Evolutionary conservation across 1,140 invertebrate genomes (phyloP).

Genomic region (Paraescarpia echinospica): DNA sequence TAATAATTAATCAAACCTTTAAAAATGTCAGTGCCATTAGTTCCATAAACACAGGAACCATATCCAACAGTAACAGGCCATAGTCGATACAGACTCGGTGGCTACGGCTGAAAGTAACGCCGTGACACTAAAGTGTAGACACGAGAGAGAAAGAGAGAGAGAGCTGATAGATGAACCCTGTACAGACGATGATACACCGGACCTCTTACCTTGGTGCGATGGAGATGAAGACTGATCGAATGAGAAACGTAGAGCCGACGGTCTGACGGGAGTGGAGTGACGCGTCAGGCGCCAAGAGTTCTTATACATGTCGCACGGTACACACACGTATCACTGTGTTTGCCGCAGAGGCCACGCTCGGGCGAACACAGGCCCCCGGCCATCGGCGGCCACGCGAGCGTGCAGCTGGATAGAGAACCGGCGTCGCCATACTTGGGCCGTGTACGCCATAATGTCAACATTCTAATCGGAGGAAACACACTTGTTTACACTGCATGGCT

Average conservation of each 20-base stretch:
- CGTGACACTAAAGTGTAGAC: neutral
- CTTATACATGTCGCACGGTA: neutral
- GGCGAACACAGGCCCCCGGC: neutral
- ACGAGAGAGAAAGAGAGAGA: no score
- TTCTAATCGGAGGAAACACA: neutral
- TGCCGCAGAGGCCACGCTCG: neutral
- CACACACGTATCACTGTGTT: neutral
- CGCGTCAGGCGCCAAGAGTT: neutral
- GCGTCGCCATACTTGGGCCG: neutral
- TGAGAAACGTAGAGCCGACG: neutral
- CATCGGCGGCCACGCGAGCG: neutral
- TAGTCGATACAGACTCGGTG: neutral
- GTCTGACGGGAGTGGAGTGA: neutral
- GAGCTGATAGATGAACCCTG: no score
- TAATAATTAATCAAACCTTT: no score
- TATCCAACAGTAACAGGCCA: no score
- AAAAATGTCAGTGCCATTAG: no score
- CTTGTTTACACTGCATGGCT: neutral
- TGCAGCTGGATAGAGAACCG: neutral
- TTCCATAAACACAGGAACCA: no score
- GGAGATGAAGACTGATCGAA: neutral
- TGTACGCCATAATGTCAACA: neutral
- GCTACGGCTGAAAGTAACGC: neutral
- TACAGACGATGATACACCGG: no score
- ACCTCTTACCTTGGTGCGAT: neutral